Evolutionary conservation across 2,797 vertebrate species (phyloP).

Genomic region (Iguana delicatissima): DNA sequence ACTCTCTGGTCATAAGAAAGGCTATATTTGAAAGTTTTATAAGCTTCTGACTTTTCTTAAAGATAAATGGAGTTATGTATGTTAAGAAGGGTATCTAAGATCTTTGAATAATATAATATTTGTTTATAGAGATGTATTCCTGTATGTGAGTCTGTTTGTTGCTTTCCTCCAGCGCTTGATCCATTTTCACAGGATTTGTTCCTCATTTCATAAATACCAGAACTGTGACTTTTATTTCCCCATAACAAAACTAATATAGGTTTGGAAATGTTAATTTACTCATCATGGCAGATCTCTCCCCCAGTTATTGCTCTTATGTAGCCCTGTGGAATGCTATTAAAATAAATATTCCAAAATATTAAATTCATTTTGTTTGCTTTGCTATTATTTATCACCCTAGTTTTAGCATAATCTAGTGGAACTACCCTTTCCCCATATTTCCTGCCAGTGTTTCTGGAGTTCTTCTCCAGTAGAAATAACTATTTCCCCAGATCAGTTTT

Average conservation of each 20-base stretch:
- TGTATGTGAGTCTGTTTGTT: background rate
- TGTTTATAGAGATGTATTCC: background rate
- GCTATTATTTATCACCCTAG: background rate
- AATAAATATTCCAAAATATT: background rate
- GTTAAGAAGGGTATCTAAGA: background rate
- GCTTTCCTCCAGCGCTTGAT: background rate
- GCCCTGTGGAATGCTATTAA: background rate
- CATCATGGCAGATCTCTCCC: background rate
- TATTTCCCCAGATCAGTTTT: background rate
- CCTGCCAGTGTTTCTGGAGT: no score
- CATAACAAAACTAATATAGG: background rate
- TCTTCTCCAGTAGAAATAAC: background rate
- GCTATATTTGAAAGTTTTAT: conserved; percentile 2
- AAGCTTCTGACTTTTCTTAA: background rate
- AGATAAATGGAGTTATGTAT: background rate
- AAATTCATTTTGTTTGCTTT: background rate
- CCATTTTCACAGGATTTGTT: background rate
- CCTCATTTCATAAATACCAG: conserved; percentile 1
- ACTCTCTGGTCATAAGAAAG: background rate
- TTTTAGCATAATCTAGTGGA: background rate
- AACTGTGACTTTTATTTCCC: conserved; percentile 1
- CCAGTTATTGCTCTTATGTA: background rate
- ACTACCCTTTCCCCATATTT: background rate
- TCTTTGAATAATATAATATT: background rate
- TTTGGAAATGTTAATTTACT: conserved; percentile 1